Base-by-base conservation (phyloP, 2,113 vertebrate species). In the Leptosomus discolor region DNA sequence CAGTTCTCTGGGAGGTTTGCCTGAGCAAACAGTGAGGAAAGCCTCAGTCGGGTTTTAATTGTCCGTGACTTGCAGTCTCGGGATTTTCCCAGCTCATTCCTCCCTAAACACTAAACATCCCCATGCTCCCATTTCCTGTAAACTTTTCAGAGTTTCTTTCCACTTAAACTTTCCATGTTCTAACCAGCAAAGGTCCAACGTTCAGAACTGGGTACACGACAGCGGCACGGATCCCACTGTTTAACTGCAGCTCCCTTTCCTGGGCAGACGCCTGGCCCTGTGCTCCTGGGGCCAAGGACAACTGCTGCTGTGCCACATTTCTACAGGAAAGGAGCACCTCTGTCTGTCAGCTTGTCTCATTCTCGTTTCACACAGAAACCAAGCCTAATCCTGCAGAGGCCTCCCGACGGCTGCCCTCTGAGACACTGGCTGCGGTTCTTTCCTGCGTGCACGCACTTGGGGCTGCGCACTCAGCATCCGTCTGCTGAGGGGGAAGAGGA, bases 81-180 rank as follows among this genome's bases (percentile, higher is more conserved):
- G 85, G 85, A 84, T 77, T 94, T 95, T 90, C 88, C 85, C 88
- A 77, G 41, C 41, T 77, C 88, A 53, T 74, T 93, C 88, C 74
- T 80, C 54, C 73, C 64, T 77, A 78, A 90, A 84, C 43, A 0
- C 69, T 65, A 27, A 81, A 85, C 46, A 78, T 71, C 60, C 58
- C 71, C 71, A 36, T 22, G 63, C 41, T 71, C 73, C 85, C 64
- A 56, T 85, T 94, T 94, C 75, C 82, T 83, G 65, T 85, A 75
- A 85, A 70, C 65, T 85, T 94, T 46, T 75, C 85, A n/a, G 67
- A 83, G 74, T 18, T 32, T 88, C 74, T 90, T 95, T 88, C 78
- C 65, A 70, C 67, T 92, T 74, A 54, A 57, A 53, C 46, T 82
- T 90, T 53, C 88, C 64, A 10, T 36, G 20, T 61, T 46, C 58